A percentile compares a stretch with the other conserved stretches of the same genome.
Evolutionary conservation across 2,113 vertebrate genomes (phyloP).

Genomic region (Cottus gobio): DNA sequence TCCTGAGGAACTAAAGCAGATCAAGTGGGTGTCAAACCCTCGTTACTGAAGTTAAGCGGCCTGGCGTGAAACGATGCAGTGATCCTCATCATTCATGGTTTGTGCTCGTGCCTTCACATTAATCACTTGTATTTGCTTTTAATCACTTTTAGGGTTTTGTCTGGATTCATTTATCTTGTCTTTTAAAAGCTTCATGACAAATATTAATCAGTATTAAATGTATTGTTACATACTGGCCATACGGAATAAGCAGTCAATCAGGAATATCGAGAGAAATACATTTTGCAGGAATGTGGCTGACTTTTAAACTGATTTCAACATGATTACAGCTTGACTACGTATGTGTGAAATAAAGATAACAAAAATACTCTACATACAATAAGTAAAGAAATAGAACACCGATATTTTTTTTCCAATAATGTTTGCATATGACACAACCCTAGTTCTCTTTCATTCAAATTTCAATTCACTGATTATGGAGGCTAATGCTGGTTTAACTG

Average conservation of each 20-base stretch:
- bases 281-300: not conserved
- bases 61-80: not conserved
- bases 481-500: too few species aligned
- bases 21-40: not conserved
- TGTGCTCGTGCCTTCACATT: not conserved
- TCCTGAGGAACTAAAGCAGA: not conserved
- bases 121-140: not conserved
- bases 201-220: too few species aligned
- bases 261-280: not conserved
- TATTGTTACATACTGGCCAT: not conserved
- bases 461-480: too few species aligned
- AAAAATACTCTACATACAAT: not conserved
- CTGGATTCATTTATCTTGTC: not conserved
- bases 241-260: conserved; percentile 10
- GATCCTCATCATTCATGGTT: not conserved
- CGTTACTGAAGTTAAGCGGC: not conserved
- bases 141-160: not conserved
- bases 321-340: not conserved
- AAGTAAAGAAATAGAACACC: not conserved
- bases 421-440: too few species aligned
- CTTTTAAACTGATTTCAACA: not conserved
- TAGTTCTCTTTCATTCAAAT: too few species aligned
- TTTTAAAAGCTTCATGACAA: not conserved
- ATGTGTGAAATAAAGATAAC: not conserved
- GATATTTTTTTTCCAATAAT: too few species aligned